These are phyloP conservation scores for Caenorhabditis virilis DNA, from an alignment of 2,888 invertebrate species.

Conservation along the genomic window DNA sequence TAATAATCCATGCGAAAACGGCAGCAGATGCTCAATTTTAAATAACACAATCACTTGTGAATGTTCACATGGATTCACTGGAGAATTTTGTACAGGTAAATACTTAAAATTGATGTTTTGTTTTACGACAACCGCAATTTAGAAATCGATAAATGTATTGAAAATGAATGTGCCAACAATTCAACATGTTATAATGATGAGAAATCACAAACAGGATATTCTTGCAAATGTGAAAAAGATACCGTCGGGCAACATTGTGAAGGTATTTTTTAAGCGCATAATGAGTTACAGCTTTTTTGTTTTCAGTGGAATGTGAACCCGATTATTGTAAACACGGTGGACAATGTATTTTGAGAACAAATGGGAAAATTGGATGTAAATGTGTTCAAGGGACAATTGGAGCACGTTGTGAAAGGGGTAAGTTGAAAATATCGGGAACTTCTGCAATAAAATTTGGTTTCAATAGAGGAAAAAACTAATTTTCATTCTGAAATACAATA, in stretches of 20 bases:
- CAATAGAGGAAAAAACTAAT: not conserved
- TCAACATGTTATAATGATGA: constrained; percentile 40
- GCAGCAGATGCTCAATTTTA: constrained; percentile 19
- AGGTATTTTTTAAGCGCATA: constrained; percentile 21
- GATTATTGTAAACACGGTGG: constrained; percentile 43
- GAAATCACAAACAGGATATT: constrained; percentile 24
- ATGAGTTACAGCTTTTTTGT: not conserved
- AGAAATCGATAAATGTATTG: constrained; percentile 34
- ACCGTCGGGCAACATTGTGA: constrained; percentile 45
- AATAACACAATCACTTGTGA: constrained; percentile 33
- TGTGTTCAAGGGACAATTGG: constrained; percentile 47
- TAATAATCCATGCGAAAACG: constrained; percentile 39
- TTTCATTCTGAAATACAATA: not conserved
- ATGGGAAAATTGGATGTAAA: constrained; percentile 44
- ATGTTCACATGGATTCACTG: constrained; percentile 25
- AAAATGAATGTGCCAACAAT: constrained; percentile 32
- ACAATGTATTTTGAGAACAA: constrained; percentile 36
- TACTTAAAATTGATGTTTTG: no score
- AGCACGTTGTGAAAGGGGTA: constrained; percentile 41
- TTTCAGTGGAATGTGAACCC: constrained; percentile 39
- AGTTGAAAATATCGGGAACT: no score
- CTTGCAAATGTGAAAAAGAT: constrained; percentile 39
- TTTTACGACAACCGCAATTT: no score
- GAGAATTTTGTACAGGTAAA: constrained; percentile 5
- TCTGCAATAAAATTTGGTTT: not conserved